These are phyloP conservation scores for Seira musarum DNA, from an alignment of 2,888 invertebrate genomes.

Conservation along the genomic window DNA sequence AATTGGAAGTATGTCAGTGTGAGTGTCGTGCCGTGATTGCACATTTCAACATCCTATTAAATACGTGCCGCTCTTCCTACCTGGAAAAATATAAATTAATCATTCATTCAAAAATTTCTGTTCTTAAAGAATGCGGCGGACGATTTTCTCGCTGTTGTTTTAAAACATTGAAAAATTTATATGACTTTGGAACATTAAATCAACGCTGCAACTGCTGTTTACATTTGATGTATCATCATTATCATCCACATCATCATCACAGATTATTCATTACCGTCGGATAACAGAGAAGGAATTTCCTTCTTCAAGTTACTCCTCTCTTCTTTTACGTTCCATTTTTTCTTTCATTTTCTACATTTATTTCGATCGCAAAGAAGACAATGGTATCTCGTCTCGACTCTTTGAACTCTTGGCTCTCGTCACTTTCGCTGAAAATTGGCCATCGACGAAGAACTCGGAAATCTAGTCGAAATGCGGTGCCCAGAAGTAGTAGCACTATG, in stretches of 20 bases:
- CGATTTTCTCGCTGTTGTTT: too few species aligned
- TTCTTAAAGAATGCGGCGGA: too few species aligned
- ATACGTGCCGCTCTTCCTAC: neutral
- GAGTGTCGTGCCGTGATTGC: conserved; percentile 40
- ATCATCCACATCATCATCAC: too few species aligned
- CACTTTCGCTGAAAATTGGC: conserved; percentile 69
- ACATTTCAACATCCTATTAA: conserved; percentile 40
- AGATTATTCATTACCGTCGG: too few species aligned
- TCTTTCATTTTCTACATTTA: neutral
- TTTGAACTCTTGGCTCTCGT: conserved; percentile 70
- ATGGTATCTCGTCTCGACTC: conserved; percentile 70
- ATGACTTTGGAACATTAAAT: too few species aligned
- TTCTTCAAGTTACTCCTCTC: neutral
- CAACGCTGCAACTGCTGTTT: too few species aligned
- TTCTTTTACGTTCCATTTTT: conserved; percentile 7
- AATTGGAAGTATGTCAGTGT: neutral
- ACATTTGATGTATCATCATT: too few species aligned
- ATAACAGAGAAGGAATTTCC: too few species aligned
- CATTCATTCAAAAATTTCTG: too few species aligned
- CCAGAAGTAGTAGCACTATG: conserved; percentile 69
- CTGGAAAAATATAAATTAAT: neutral
- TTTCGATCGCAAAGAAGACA: conserved; percentile 17
- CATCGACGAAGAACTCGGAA: conserved; percentile 69
- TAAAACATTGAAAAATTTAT: too few species aligned
- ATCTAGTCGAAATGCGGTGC: conserved; percentile 65